Evolutionary conservation across 2,797 vertebrate genomes (phyloP), one percentile per base, ranked within the genome.

Genomic region (Diplodus puntazzo): DNA sequence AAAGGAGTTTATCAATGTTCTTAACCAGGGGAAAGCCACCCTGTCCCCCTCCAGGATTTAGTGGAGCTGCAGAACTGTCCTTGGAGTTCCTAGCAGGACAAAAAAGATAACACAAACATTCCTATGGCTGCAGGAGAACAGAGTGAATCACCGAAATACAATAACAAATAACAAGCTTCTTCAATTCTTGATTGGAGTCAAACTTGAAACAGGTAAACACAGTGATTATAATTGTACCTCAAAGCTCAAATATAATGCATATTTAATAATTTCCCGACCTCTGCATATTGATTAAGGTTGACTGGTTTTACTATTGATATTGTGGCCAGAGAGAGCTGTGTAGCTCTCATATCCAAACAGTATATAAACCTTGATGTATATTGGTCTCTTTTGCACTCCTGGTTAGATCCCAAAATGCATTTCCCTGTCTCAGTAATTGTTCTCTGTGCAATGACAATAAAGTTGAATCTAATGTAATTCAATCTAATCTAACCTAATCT

Each of bases 1-100:
- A 77, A 77, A 82, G 57, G 64, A 69, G 71, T 78, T 81, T 66
- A 79, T 89, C 73, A 80, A 16, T 69, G 87, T 69, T 80, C 54
- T 73, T 73, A 77, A 83, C 43, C 49, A 83, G 55, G 55, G 63
- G 50, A 70, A 79, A 78, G 65, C 53, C 39, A 58, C 23, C 2
- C 17, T 70, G 55, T 79, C 81, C 7, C 61, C 53, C 57, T 80
- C 54, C 53, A 74, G 85, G 82, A 75, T 79, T 83, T 72, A 78
- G 12, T 20, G 14, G 25, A 67, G 58, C 48, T 59, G 72, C 71
- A 75, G 42, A 77, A 34, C 43, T 79, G 55, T 79, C 57, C 57
- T 57, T 23, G 5, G 23, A 81, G 73, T 55, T 82, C 30, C 59
- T 34, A 74, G 79, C 55, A 65, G 67, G 54, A 73, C 49, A 27